Evolutionary conservation across 2,113 vertebrate genomes (phyloP).

Genomic region (Laticauda laticaudata): DNA sequence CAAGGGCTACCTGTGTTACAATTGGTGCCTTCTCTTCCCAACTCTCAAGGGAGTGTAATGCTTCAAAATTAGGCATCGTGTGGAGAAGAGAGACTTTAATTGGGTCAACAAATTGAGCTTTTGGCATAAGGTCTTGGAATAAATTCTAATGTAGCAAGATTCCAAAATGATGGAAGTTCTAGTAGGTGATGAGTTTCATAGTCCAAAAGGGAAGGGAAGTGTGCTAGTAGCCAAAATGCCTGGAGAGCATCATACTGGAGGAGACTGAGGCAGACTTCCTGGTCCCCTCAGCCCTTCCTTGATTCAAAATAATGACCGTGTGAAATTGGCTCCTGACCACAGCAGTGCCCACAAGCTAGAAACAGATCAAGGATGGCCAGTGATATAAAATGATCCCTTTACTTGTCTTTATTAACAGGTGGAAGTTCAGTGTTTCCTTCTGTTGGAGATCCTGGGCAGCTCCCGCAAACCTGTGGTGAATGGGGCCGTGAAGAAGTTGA

Average conservation of each 20-base stretch:
- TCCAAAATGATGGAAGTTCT: no score
- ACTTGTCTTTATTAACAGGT: constrained; percentile 71
- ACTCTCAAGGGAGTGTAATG: neutral
- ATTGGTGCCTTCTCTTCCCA: neutral
- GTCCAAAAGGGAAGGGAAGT: no score
- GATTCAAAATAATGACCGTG: neutral
- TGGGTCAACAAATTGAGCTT: neutral
- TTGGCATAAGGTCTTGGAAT: neutral
- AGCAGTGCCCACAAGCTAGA: neutral
- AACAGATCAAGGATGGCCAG: no score
- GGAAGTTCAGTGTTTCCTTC: constrained; percentile 90
- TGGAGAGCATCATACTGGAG: no score
- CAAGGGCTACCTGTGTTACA: neutral
- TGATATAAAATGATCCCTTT: neutral
- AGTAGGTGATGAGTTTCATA: no score
- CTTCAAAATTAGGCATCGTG: neutral
- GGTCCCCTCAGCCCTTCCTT: no score
- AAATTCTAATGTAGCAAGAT: neutral
- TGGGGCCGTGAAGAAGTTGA: constrained; percentile 83
- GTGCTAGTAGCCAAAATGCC: no score
- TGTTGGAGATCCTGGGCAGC: constrained; percentile 89
- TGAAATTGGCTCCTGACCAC: neutral
- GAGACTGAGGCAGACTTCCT: neutral
- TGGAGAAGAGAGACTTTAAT: neutral
- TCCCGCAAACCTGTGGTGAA: constrained; percentile 81